Base-by-base conservation (phyloP, 2,113 vertebrate genomes). In the Ptychochromis oligacanthus region DNA sequence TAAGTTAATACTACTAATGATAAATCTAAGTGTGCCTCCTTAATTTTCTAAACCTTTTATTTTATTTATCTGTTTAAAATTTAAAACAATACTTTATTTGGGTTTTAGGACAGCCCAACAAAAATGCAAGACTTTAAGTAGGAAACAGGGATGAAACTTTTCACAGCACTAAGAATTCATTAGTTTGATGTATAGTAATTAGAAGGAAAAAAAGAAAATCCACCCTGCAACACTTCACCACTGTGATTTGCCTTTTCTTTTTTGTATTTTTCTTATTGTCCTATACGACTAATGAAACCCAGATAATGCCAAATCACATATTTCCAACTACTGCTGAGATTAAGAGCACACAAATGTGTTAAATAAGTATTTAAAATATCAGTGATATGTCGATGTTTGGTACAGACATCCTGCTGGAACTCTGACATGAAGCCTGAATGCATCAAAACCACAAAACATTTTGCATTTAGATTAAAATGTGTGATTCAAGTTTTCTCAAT, bases 271-370 rank as follows among this genome's bases (percentile, higher is more conserved):
- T 40, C 10, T 43, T 65, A 13, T 40, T 40, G 10, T 7, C 24
- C 65, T 52, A 70, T 52, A 70, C 3, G 3, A 52, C 24, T 52
- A 26, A 70, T 49, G 65, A 28, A 0, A 43, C 40, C 46, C 46
- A 6, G 6, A 31, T 1, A 4, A 72, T 31, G 43, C 0, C 65
- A 52, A 17, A 0, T 5, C 9, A 28, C 64, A 26, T 31, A 72
- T 72, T 31, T 52, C 67, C 22, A 26, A 36, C 8, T 36, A 36
- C 36, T 36, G 36, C 36, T 36, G 36, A 36, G 36, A 6, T 36
- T 36, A 36, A 36, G 64, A 67, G 24, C 38, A 26, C 26, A 46
- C 18, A 1, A 0, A 5, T 1, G 40, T 0, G 38, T 43, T 43
- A 24, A 26, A 24, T 17, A 26, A 52, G 15, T 31, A 52, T 72